phyloP scores from a whole-genome alignment of 2,113 vertebrate species.

The Gallinago paraguaiae region DNA sequence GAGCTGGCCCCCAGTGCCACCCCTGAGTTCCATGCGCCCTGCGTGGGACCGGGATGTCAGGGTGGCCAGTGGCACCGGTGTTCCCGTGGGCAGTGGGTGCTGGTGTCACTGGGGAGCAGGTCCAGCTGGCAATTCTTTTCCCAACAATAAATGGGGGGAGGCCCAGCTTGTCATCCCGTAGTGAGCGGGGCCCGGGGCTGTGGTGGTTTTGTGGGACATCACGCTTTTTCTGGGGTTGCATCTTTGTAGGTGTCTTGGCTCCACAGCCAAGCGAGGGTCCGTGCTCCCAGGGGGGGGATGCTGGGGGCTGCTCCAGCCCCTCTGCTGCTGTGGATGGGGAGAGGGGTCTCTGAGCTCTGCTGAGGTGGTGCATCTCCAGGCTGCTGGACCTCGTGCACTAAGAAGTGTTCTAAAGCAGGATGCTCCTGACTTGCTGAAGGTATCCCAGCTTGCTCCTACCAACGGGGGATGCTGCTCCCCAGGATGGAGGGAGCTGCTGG shows the following conservation, averaged over 20 bases:
- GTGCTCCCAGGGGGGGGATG: not conserved
- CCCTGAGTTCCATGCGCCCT: accelerated
- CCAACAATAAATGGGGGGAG: not conserved
- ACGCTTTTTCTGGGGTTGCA: accelerated
- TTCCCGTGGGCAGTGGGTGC: not conserved
- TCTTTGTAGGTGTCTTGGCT: not conserved
- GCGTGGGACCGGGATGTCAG: not conserved
- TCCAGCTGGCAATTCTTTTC: not conserved
- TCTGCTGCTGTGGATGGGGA: accelerated
- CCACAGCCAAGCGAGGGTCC: accelerated
- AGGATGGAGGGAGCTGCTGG: not conserved
- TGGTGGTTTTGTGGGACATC: not conserved
- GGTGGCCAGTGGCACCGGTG: not conserved
- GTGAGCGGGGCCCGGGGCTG: not conserved
- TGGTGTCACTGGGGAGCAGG: accelerated
- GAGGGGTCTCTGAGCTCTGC: not conserved
- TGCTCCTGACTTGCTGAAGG: not conserved
- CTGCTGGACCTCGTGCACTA: accelerated
- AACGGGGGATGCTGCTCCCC: accelerated
- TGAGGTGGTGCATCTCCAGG: accelerated
- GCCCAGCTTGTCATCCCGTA: accelerated
- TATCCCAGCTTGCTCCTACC: accelerated
- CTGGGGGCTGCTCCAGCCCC: not conserved
- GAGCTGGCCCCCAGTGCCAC: not conserved
- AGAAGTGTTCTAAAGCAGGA: not conserved